A percentile compares a stretch with the other conserved stretches of the same genome.
Evolutionary conservation across 2,888 invertebrate species (phyloP).

Genomic region (Chrysotoxum bicinctum): DNA sequence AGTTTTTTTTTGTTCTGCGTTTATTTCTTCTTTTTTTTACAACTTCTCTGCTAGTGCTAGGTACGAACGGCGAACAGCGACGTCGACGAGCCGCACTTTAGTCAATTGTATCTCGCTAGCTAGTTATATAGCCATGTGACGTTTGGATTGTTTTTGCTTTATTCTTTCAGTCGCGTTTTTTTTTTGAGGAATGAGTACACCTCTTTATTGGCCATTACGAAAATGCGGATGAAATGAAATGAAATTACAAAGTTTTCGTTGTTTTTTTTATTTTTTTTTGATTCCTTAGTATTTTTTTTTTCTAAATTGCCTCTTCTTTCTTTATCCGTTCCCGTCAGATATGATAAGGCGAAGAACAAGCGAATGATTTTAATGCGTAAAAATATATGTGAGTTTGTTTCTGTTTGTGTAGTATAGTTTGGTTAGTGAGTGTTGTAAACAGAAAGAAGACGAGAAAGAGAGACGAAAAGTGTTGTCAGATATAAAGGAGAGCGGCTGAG

Average conservation of each 20-base stretch:
- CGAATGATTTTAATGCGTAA: conserved; percentile 7
- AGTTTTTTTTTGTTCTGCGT: conserved; percentile 55
- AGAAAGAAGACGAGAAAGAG: conserved; percentile 34
- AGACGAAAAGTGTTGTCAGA: conserved; percentile 31
- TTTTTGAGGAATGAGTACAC: conserved; percentile 60
- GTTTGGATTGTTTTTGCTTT: conserved; percentile 38
- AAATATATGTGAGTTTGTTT: not conserved
- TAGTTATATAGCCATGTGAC: conserved; percentile 45
- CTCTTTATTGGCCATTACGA: conserved; percentile 72
- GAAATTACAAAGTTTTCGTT: conserved; percentile 62
- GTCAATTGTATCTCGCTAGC: conserved; percentile 4
- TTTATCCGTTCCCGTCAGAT: conserved; percentile 33
- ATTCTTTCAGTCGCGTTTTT: conserved; percentile 28
- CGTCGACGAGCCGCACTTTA: conserved; percentile 24
- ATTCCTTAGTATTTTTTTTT: not conserved
- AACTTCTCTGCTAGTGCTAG: conserved; percentile 1
- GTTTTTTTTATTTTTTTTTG: conserved; percentile 13
- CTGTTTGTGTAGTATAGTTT: not conserved
- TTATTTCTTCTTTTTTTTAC: conserved; percentile 14
- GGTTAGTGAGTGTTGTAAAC: conserved; percentile 2
- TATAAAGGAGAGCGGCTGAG: conserved; percentile 29
- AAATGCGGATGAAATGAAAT: conserved; percentile 70
- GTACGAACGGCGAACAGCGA: not conserved
- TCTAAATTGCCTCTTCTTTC: conserved; percentile 24
- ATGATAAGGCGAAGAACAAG: conserved; percentile 17